Base-by-base conservation (phyloP, 2,888 invertebrate species). In the Drosophila merina region DNA sequence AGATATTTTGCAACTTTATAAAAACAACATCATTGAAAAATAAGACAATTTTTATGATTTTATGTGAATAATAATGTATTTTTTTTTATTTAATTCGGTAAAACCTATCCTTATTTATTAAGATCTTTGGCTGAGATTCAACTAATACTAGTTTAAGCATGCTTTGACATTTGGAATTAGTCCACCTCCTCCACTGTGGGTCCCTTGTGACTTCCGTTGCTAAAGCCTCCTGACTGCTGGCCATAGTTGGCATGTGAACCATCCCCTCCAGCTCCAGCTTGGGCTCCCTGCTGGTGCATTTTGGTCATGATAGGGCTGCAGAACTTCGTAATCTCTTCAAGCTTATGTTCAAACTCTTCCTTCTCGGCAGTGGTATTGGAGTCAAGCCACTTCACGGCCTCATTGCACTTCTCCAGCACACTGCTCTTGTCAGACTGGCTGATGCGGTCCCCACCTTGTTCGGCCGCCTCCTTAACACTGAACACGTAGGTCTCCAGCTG, bases 291-390 rank as follows among this genome's bases (percentile, higher is more conserved):
- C 50, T 89, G 88, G 54, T 90, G 89, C 70, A 91, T 76, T 55
- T 83, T 88, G 91, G 88, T 96, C 96, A 87, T 92, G 88, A 79
- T 92, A 88, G 75, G 90, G 49, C 90, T 91, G 80, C 93, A 93
- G 14, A 89, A 58, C 33, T 89, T 88, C 0, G 91, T 91, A 25
- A 93, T 52, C 57, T 89, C 87, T 62, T 89, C 75, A 74, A 89
- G 73, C 64, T 89, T 90, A 69, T 89, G 72, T 93, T 97, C 96
- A 75, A 94, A 94, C 79, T 97, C 96, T 4, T 94, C 94, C 84
- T 95, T 95, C 49, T 95, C 94, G 1, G 97, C 97, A 30, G 96
- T 92, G 1, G 94, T 94, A 88, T 97, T 96, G 38, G 92, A 91
- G 79, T 98, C 97, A 70, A 96, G 91, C 96, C 96, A 96, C 56